phyloP scores from a whole-genome alignment of 2,888 invertebrate species.

The Pristionchus maxplancki region DNA sequence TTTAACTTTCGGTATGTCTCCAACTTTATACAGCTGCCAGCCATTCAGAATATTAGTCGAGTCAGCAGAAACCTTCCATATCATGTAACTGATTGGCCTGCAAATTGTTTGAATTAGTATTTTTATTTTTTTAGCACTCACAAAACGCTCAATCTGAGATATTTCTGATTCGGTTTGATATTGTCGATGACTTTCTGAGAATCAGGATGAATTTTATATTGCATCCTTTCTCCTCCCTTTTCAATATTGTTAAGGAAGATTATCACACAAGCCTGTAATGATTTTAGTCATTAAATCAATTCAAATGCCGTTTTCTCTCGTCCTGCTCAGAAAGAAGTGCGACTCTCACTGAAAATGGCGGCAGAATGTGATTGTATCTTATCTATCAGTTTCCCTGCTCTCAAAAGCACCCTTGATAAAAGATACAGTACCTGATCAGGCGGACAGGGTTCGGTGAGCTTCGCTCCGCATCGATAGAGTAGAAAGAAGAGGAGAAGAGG shows the following conservation, averaged over 20 bases:
- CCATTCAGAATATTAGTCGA: background rate
- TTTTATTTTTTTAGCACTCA: background rate
- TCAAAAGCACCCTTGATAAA: background rate
- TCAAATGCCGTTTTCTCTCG: no score
- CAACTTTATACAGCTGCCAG: no score
- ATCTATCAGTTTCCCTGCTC: background rate
- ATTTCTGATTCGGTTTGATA: background rate
- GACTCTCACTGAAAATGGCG: no score
- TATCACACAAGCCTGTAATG: background rate
- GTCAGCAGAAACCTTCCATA: background rate
- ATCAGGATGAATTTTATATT: background rate
- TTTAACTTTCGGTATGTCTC: background rate
- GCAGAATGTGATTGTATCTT: no score
- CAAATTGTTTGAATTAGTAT: no score
- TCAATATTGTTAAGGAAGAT: background rate
- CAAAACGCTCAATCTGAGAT: background rate
- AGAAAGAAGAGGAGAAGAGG: background rate
- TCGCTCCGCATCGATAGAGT: background rate
- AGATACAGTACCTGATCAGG: background rate
- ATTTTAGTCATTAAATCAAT: background rate
- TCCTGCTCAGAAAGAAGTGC: no score
- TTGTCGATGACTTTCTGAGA: background rate
- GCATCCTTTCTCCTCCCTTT: no score
- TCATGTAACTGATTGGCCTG: background rate
- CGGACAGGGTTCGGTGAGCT: background rate